These are phyloP conservation scores for Pharmacophagus antenor DNA, from an alignment of 2,888 invertebrate species.

Conservation along the genomic window DNA sequence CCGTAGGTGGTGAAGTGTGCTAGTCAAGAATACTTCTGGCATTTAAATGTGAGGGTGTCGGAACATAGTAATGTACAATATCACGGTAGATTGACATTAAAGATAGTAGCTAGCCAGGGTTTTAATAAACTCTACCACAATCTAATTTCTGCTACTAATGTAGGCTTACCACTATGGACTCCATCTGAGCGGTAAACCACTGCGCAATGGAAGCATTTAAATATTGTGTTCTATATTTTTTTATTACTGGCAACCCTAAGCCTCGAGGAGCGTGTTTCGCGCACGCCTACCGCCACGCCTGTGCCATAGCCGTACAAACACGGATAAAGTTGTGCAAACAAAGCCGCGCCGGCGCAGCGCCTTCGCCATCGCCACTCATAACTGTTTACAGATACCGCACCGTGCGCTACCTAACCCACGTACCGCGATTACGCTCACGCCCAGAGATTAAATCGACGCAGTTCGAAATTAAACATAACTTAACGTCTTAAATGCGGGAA, in stretches of 20 bases:
- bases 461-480: not conserved
- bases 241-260: conserved; percentile 14
- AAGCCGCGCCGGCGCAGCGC: conserved; percentile 29
- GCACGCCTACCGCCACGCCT: conserved; percentile 54
- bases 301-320: conserved; percentile 40
- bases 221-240: not conserved
- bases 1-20: no score
- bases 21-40: no score
- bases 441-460: not conserved
- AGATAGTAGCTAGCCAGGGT: no score
- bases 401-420: conserved; percentile 37
- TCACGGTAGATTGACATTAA: no score
- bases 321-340: conserved; percentile 47
- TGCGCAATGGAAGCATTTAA: no score
- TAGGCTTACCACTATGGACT: no score
- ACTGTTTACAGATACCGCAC: conserved; percentile 46
- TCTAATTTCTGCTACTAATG: no score
- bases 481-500: not conserved
- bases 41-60: no score
- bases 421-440: conserved; percentile 2
- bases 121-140: no score
- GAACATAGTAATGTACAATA: no score
- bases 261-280: conserved; percentile 26
- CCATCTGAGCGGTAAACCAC: no score
- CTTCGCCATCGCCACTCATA: conserved; percentile 27